Evolutionary conservation across 2,797 vertebrate genomes (phyloP), one percentile per base, ranked within the genome.

Genomic region (Pangasius krempfi): DNA sequence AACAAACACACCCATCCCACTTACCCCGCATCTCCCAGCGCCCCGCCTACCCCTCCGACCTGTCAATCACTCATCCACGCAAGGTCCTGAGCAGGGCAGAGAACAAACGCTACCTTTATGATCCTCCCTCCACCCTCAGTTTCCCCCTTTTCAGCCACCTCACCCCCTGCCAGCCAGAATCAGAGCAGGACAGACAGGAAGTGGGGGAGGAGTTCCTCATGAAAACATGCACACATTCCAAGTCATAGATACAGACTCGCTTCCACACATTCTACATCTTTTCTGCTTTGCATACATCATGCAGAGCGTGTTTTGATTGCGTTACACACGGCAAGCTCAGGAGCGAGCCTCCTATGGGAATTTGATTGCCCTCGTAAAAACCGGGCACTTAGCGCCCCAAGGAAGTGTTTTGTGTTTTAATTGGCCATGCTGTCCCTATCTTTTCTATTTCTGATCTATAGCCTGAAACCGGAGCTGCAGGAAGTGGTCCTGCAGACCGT

Each of bases 401-500:
- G 62, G 87, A 90, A 82, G 90, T 75, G 86, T 90, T 88, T 82
- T 13, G 72, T 90, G 92, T 92, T 91, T 91, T 89, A 90, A 85
- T 89, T 90, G 90, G 90, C 91, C 37, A 10, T 64, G 78, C 56
- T 85, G 82, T 76, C 87, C 86, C 60, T 90, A 91, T 91, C 90
- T 89, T 87, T 87, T 88, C 47, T 86, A 82, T 87, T 91, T 90
- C 89, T 90, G 92, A 92, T 92, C 75, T 92, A 91, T 89, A 84
- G 92, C 88, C 92, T 96, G 96, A 96, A 97, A 97, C 94, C 92
- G 90, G 96, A 97, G 94, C 94, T 93, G 93, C 94, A 96, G 96
- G 96, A 98, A 97, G 95, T 94, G 94, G 96, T 95, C 95, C 96
- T 97, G 97, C 92, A 92, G 95, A 95, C 95, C 93, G 93, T 96